phyloP scores from a whole-genome alignment of 2,113 vertebrate species.

The Andinoacara biseriatus region DNA sequence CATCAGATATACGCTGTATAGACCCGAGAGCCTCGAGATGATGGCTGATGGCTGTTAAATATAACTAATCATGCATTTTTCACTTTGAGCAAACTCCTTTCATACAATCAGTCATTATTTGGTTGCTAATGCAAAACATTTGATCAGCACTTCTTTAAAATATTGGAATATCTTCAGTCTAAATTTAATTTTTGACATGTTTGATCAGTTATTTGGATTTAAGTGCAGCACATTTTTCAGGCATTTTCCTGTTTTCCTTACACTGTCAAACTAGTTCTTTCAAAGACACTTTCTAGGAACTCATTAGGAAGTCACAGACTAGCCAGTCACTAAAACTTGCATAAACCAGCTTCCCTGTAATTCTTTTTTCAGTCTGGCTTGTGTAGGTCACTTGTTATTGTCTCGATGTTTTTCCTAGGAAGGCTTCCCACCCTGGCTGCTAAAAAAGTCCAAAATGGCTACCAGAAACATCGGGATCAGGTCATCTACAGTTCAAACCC shows the following conservation, averaged over 20 bases:
- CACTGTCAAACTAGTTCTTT: neutral
- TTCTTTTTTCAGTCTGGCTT: neutral
- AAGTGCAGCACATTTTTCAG: neutral
- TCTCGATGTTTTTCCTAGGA: neutral
- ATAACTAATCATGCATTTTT: neutral
- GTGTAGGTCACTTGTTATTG: neutral
- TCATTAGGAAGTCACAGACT: neutral
- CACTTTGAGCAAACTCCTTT: neutral
- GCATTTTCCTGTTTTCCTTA: neutral
- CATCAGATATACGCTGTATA: neutral
- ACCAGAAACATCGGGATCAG: neutral
- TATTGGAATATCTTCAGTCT: neutral
- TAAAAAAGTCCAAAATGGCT: conserved; percentile 11
- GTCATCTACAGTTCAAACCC: conserved; percentile 24
- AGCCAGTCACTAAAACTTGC: neutral
- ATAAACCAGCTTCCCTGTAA: neutral
- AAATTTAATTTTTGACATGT: neutral
- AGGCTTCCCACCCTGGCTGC: neutral
- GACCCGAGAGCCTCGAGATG: neutral
- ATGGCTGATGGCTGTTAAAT: neutral
- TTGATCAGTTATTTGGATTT: neutral
- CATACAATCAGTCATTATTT: neutral
- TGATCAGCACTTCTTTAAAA: neutral
- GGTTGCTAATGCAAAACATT: neutral
- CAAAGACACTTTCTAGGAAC: neutral